These are phyloP conservation scores for Rhodeus uyekii DNA, from an alignment of 2,797 vertebrate genomes.

Conservation along the genomic window DNA sequence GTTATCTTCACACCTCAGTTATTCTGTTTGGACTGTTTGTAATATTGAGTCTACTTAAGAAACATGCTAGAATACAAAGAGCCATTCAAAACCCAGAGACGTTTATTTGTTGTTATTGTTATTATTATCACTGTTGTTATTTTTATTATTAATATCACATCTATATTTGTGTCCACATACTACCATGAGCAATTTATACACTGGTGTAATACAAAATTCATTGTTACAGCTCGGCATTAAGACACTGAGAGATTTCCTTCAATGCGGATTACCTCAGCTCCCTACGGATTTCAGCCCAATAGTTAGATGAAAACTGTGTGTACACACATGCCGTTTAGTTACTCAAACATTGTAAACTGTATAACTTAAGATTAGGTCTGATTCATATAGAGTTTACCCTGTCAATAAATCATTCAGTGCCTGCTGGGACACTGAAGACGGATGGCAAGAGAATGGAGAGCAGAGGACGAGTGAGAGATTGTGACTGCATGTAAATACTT, in stretches of 20 bases:
- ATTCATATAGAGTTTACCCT: slow-evolving; percentile 81
- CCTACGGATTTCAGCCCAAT: slow-evolving; percentile 68
- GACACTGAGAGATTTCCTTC: slow-evolving; percentile 70
- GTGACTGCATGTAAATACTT: slow-evolving; percentile 4
- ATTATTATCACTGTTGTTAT: background rate
- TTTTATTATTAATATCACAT: background rate
- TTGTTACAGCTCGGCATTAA: slow-evolving; percentile 68
- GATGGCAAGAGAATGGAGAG: slow-evolving; percentile 55
- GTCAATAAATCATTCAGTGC: slow-evolving; percentile 78
- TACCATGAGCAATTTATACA: slow-evolving; percentile 61
- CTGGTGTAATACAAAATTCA: slow-evolving; percentile 67
- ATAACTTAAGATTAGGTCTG: slow-evolving; percentile 80
- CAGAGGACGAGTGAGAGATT: slow-evolving; percentile 13
- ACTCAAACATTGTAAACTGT: slow-evolving; percentile 82
- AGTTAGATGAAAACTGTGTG: slow-evolving; percentile 69
- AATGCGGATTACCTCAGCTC: slow-evolving; percentile 64
- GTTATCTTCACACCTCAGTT: background rate
- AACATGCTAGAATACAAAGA: background rate
- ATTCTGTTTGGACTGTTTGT: background rate
- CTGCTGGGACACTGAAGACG: slow-evolving; percentile 70
- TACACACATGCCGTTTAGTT: slow-evolving; percentile 73
- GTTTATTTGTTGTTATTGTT: background rate
- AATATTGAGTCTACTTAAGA: background rate
- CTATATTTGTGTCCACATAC: background rate
- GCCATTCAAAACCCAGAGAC: background rate